These are phyloP conservation scores for Cliona cf. orientalis DNA, from an alignment of 37 sponge, comb jelly and placozoan genomes.

Conservation along the genomic window DNA sequence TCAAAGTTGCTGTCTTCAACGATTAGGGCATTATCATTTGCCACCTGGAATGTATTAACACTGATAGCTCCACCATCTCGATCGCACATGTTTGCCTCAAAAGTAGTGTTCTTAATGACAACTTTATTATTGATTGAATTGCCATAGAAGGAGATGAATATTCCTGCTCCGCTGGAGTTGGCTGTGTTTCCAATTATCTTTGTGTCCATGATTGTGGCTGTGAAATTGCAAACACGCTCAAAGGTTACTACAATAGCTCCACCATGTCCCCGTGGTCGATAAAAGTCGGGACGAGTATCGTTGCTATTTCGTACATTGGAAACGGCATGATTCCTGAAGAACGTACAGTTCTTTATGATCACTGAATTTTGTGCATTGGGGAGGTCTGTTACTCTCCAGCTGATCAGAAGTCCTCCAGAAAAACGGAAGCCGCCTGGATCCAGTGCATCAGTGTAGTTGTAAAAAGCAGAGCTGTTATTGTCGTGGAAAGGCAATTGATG, in stretches of 20 bases:
- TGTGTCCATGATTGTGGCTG: slow-evolving; percentile 11
- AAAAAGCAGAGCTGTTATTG: slow-evolving; percentile 1
- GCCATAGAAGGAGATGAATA: slow-evolving; percentile 14
- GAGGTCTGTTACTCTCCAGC: too few species aligned
- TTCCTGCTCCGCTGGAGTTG: slow-evolving; percentile 46
- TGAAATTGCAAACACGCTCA: background rate
- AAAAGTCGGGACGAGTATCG: slow-evolving; percentile 9
- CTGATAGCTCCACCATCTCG: slow-evolving; percentile 54
- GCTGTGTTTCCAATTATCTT: slow-evolving; percentile 38
- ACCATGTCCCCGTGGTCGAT: slow-evolving; percentile 53
- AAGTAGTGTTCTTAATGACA: slow-evolving; percentile 7
- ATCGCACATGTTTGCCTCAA: slow-evolving; percentile 14
- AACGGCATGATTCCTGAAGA: slow-evolving; percentile 19
- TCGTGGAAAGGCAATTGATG: background rate
- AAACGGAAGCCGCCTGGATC: background rate
- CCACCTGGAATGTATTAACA: slow-evolving; percentile 34
- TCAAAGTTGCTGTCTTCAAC: slow-evolving; percentile 27
- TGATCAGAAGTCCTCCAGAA: background rate
- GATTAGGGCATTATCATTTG: slow-evolving; percentile 6
- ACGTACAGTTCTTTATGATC: slow-evolving; percentile 17
- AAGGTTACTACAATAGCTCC: slow-evolving; percentile 43
- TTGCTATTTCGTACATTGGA: background rate
- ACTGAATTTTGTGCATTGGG: too few species aligned
- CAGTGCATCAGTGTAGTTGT: background rate
- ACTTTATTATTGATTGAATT: slow-evolving; percentile 13